Percentiles rank a stretch among this genome's conserved stretches.
Conservation (phyloP, 2,888 invertebrate genomes). For the Hyposoter dolosus region DNA sequence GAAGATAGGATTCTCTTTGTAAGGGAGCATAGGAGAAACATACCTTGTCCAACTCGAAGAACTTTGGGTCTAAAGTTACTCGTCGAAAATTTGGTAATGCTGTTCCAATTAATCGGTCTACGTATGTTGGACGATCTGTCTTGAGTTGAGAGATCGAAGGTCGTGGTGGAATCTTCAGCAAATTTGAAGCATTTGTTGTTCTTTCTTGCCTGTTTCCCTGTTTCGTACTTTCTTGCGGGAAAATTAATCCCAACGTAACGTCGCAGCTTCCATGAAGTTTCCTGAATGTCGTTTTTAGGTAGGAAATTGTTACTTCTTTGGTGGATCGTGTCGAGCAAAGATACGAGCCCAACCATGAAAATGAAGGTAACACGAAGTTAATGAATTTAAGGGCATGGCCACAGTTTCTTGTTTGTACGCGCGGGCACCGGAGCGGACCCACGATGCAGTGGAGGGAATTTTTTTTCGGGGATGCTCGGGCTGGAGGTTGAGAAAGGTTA, state of each 20-base stretch:
- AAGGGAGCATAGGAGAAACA: constrained; percentile 4
- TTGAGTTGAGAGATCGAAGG: constrained; percentile 25
- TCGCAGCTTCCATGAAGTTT: background rate
- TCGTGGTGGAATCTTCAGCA: constrained; percentile 17
- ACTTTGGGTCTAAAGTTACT: constrained; percentile 50
- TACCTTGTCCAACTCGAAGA: constrained; percentile 51
- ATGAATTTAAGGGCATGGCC: constrained; percentile 77
- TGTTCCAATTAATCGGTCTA: constrained; percentile 16
- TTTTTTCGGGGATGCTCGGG: background rate
- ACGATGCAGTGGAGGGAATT: constrained; percentile 27
- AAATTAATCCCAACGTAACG: constrained; percentile 9
- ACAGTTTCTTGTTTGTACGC: constrained; percentile 74
- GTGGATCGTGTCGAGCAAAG: constrained; percentile 12
- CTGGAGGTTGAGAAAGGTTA: constrained; percentile 5
- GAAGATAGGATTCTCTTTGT: constrained; percentile 48
- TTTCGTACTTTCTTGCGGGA: background rate
- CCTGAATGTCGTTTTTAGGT: constrained; percentile 27
- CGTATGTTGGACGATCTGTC: constrained; percentile 9
- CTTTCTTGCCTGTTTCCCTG: background rate
- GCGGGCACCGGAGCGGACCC: constrained; percentile 34
- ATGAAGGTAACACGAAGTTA: constrained; percentile 76
- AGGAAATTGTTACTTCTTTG: constrained; percentile 22
- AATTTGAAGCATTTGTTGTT: background rate
- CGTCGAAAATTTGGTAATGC: constrained; percentile 30
- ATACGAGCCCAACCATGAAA: constrained; percentile 67